A percentile compares a stretch with the other conserved stretches of the same genome.
phyloP scores from a whole-genome alignment of 2,113 vertebrate species.

The Hoplias malabaricus region DNA sequence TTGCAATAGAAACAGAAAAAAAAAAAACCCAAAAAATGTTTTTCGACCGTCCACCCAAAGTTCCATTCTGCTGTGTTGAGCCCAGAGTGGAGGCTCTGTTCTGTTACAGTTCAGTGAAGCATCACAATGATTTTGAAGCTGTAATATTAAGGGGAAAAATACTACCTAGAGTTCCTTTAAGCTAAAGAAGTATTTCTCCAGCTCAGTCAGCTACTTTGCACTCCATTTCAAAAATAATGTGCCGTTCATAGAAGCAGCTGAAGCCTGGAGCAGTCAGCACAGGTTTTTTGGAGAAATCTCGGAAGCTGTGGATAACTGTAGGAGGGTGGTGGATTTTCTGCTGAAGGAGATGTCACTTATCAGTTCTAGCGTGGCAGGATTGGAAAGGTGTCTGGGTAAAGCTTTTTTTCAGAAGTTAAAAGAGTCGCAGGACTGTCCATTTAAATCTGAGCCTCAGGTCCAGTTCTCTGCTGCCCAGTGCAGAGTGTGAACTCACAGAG shows the following conservation, averaged over 20 bases:
- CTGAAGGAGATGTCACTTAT: constrained; percentile 28
- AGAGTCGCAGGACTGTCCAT: not conserved
- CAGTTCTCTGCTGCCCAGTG: constrained; percentile 2
- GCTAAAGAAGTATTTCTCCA: too few species aligned
- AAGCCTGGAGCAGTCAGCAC: constrained; percentile 13
- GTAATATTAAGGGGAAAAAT: too few species aligned
- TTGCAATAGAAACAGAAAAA: too few species aligned
- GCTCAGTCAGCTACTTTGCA: constrained; percentile 14
- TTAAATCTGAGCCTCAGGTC: constrained; percentile 15
- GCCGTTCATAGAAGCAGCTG: constrained; percentile 13
- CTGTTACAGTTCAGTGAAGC: too few species aligned
- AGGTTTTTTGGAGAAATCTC: constrained; percentile 24
- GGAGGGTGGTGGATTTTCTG: constrained; percentile 12
- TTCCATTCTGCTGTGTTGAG: too few species aligned
- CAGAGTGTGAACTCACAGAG: constrained; percentile 2
- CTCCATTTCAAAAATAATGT: constrained; percentile 25
- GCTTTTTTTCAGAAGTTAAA: not conserved
- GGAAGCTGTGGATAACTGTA: constrained; percentile 1
- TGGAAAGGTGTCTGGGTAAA: not conserved
- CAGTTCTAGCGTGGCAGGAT: constrained; percentile 22
- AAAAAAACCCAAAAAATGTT: too few species aligned
- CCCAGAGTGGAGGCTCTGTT: too few species aligned
- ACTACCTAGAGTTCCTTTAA: too few species aligned
- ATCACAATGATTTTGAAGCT: too few species aligned
- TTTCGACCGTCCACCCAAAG: too few species aligned